Conservation (phyloP, 2,113 vertebrate genomes). For the Saguinus imperator region DNA sequence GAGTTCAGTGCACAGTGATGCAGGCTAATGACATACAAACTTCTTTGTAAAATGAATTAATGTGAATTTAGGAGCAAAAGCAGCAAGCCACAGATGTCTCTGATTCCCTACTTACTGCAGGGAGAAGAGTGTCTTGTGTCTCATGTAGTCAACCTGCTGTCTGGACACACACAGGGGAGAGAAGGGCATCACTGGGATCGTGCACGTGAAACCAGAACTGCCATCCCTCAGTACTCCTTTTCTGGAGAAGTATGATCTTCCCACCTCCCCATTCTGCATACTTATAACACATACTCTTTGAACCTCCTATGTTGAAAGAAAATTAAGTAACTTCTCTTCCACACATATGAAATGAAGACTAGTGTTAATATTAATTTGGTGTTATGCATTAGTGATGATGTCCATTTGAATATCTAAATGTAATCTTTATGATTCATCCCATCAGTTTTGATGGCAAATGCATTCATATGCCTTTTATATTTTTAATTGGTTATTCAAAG, state of each 20-base stretch:
- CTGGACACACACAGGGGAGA: background rate
- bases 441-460: background rate
- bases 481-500: background rate
- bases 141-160: background rate
- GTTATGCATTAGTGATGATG: background rate
- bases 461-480: background rate
- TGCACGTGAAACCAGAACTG: background rate
- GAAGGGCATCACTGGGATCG: background rate
- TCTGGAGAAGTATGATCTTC: background rate
- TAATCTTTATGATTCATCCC: background rate
- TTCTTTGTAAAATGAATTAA: background rate
- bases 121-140: no score
- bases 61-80: background rate
- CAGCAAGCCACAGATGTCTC: background rate
- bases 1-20: background rate
- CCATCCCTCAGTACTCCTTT: background rate
- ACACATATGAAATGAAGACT: background rate
- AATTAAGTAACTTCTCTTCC: conserved; percentile 24
- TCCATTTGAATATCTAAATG: background rate
- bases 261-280: background rate
- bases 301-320: background rate
- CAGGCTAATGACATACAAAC: background rate
- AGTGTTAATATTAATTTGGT: background rate
- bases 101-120: background rate
- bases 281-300: background rate